A percentile compares a stretch with the other conserved stretches of the same genome.
Evolutionary conservation across 2,797 vertebrate species (phyloP).

Genomic region (Cottoperca gobio): DNA sequence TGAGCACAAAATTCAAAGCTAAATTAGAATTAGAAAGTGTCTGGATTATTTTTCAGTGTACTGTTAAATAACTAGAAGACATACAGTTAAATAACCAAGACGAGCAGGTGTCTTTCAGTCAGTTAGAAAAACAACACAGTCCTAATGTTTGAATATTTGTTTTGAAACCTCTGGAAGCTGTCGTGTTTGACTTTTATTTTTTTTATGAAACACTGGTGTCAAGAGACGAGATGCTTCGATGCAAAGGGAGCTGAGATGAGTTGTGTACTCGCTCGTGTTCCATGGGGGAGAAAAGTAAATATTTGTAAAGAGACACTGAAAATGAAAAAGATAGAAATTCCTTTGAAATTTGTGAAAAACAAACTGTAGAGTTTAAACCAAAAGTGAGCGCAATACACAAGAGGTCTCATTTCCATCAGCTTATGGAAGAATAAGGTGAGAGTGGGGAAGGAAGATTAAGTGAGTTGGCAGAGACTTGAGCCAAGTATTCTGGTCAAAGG

Average conservation of each 20-base stretch:
- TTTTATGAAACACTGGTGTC: neutral
- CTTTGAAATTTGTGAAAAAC: constrained; percentile 44
- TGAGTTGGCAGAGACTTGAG: constrained; percentile 62
- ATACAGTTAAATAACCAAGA: neutral
- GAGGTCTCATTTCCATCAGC: constrained; percentile 59
- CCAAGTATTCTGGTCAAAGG: constrained; percentile 73
- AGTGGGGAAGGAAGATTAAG: constrained; percentile 66
- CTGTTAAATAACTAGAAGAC: neutral
- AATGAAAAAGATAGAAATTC: constrained; percentile 4
- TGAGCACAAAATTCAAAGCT: neutral
- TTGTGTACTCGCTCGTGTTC: neutral
- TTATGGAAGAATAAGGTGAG: constrained; percentile 53
- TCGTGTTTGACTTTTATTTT: constrained; percentile 1
- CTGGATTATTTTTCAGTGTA: neutral
- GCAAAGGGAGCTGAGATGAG: constrained; percentile 9
- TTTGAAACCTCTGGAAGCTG: neutral
- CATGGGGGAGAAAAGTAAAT: constrained; percentile 4
- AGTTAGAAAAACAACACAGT: neutral
- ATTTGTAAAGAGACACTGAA: neutral
- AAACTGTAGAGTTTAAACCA: constrained; percentile 31
- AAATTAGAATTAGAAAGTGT: too few relatives aligned
- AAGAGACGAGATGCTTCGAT: neutral
- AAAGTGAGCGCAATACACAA: constrained; percentile 40
- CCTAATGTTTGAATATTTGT: neutral
- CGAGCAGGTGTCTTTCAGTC: neutral